These are phyloP conservation scores for Theropithecus gelada DNA, from an alignment of 2,113 vertebrate genomes.

Conservation along the genomic window DNA sequence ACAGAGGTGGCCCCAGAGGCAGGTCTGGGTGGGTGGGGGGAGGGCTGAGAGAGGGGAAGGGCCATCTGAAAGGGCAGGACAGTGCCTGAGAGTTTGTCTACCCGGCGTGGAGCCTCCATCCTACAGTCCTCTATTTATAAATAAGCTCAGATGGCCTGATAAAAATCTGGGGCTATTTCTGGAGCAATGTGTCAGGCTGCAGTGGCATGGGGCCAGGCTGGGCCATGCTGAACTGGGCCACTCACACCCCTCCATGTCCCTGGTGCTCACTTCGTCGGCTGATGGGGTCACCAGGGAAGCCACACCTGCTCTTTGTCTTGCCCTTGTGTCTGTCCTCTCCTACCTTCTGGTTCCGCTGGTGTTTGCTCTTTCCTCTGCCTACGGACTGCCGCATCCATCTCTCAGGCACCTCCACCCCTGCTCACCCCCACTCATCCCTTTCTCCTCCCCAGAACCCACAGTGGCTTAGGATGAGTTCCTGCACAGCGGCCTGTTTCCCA, in stretches of 20 bases:
- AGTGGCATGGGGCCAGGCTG: neutral
- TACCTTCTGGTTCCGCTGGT: neutral
- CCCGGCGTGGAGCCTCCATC: neutral
- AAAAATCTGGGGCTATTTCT: conserved; percentile 23
- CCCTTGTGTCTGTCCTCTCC: too few relatives aligned
- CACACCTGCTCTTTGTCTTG: neutral
- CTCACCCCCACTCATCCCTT: neutral
- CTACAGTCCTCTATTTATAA: neutral
- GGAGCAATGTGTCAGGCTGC: neutral
- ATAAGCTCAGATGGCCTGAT: neutral
- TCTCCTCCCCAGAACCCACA: neutral
- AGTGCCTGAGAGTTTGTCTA: neutral
- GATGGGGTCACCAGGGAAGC: neutral
- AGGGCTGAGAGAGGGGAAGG: neutral
- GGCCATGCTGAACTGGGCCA: neutral
- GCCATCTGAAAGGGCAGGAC: neutral
- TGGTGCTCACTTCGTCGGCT: neutral
- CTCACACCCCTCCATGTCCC: neutral
- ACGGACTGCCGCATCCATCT: neutral
- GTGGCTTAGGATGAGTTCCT: neutral
- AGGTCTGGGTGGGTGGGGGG: neutral
- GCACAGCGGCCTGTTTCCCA: too few relatives aligned
- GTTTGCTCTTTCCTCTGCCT: neutral
- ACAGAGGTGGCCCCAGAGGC: neutral
- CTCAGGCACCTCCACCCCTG: neutral